These are phyloP conservation scores for Menidia beryllina DNA, from an alignment of 2,113 vertebrate genomes.

Conservation along the genomic window DNA sequence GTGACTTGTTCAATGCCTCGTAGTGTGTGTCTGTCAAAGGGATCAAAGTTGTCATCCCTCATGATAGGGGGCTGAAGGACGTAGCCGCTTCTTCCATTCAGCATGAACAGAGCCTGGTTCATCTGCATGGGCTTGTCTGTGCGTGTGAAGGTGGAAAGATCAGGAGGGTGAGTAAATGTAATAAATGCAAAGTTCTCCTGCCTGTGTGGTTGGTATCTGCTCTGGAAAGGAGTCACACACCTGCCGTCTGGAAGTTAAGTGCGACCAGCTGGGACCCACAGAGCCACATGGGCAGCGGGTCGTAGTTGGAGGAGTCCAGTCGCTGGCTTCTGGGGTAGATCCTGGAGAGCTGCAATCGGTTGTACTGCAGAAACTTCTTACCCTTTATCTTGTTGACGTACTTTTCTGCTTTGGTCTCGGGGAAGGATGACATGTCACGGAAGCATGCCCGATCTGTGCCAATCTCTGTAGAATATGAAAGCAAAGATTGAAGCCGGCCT, in stretches of 20 bases:
- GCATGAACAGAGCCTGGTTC: constrained; percentile 98
- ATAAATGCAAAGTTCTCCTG: background rate
- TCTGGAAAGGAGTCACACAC: constrained; percentile 69
- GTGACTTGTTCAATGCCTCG: constrained; percentile 85
- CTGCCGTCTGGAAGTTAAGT: constrained; percentile 98
- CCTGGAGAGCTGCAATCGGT: constrained; percentile 95
- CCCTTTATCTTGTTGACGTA: constrained; percentile 97
- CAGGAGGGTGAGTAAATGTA: background rate
- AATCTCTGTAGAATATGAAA: constrained; percentile 84
- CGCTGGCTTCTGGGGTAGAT: constrained; percentile 98
- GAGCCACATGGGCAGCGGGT: constrained; percentile 98
- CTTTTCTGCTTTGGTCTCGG: constrained; percentile 97
- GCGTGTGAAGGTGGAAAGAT: background rate
- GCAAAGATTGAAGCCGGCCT: background rate
- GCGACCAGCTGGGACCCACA: constrained; percentile 98
- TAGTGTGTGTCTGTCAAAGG: constrained; percentile 92
- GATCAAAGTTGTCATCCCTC: constrained; percentile 94
- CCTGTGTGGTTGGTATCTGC: background rate
- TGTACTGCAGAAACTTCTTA: constrained; percentile 98
- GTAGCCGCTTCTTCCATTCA: constrained; percentile 92
- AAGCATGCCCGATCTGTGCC: constrained; percentile 96
- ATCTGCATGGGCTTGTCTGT: constrained; percentile 99
- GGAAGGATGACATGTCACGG: constrained; percentile 98
- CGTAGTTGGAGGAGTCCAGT: constrained; percentile 98
- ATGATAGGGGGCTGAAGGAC: constrained; percentile 93